Percentiles rank a stretch among this genome's conserved stretches.
phyloP scores from a whole-genome alignment of 2,113 vertebrate species.

The Paratilapia polleni region DNA sequence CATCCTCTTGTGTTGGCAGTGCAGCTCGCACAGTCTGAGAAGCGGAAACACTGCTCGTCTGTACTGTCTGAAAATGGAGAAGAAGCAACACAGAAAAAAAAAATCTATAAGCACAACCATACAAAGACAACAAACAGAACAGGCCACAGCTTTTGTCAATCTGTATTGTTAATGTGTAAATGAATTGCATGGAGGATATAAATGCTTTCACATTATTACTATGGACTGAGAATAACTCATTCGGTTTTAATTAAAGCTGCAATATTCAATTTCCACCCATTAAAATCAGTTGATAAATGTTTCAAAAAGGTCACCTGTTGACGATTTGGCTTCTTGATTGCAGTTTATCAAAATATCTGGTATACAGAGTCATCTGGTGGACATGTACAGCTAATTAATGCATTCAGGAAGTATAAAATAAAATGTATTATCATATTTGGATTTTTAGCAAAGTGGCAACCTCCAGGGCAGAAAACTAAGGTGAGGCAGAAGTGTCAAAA shows the following conservation, averaged over 20 bases:
- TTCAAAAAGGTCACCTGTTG: neutral
- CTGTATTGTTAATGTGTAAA: neutral
- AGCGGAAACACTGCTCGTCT: conserved; percentile 91
- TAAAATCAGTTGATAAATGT: neutral
- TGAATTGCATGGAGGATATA: accelerated
- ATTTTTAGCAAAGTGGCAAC: too few relatives aligned
- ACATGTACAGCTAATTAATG: neutral
- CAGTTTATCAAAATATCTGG: neutral
- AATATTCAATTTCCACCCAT: accelerated
- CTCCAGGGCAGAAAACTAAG: too few relatives aligned
- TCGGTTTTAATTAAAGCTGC: neutral
- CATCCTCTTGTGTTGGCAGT: conserved; percentile 92
- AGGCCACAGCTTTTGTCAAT: accelerated
- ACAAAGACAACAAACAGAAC: accelerated
- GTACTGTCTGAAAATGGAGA: conserved; percentile 77
- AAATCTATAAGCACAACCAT: neutral
- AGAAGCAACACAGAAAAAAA: neutral
- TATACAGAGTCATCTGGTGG: neutral
- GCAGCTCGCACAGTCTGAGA: conserved; percentile 93
- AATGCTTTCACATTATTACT: accelerated
- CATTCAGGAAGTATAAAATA: neutral
- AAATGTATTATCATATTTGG: neutral
- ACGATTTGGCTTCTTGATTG: neutral
- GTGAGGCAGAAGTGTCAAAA: too few relatives aligned
- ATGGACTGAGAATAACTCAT: neutral